phyloP scores from a whole-genome alignment of 2,113 vertebrate species.

The Engystomops pustulosus region DNA sequence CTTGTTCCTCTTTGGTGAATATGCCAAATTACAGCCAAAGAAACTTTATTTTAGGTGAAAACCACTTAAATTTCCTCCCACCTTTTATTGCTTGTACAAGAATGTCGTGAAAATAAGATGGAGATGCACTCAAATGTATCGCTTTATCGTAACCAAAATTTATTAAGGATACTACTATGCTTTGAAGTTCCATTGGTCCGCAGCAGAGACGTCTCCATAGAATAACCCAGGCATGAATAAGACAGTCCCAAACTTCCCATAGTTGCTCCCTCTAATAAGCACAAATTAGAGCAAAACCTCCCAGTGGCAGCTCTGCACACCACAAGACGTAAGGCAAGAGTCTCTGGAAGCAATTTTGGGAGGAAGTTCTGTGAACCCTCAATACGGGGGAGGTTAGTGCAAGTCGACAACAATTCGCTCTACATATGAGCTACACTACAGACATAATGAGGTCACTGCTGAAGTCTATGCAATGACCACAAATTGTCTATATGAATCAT shows the following conservation, averaged over 20 bases:
- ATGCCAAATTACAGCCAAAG: too few relatives aligned
- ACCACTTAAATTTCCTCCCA: too few relatives aligned
- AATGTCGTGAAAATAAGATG: too few relatives aligned
- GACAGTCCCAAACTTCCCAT: background rate
- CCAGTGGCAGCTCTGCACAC: slow-evolving; percentile 3
- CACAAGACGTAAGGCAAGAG: background rate
- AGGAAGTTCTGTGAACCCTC: slow-evolving; percentile 49
- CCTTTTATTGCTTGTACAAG: too few relatives aligned
- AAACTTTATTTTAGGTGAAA: too few relatives aligned
- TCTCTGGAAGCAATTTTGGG: slow-evolving; percentile 47
- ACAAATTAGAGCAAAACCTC: slow-evolving; percentile 38
- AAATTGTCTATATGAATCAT: slow-evolving; percentile 28
- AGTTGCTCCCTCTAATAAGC: slow-evolving; percentile 27
- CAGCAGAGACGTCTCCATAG: background rate
- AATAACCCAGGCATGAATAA: background rate
- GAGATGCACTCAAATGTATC: too few relatives aligned
- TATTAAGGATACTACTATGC: too few relatives aligned
- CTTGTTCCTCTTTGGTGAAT: too few relatives aligned
- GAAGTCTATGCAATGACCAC: slow-evolving; percentile 12
- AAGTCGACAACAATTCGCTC: background rate
- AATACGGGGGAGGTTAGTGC: slow-evolving; percentile 18
- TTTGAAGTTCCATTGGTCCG: too few relatives aligned
- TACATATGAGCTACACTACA: slow-evolving; percentile 7
- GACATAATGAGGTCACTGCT: slow-evolving; percentile 27
- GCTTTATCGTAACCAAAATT: too few relatives aligned